phyloP scores from a whole-genome alignment of 2,797 vertebrate species.

The Enteromius trimaculatus region DNA sequence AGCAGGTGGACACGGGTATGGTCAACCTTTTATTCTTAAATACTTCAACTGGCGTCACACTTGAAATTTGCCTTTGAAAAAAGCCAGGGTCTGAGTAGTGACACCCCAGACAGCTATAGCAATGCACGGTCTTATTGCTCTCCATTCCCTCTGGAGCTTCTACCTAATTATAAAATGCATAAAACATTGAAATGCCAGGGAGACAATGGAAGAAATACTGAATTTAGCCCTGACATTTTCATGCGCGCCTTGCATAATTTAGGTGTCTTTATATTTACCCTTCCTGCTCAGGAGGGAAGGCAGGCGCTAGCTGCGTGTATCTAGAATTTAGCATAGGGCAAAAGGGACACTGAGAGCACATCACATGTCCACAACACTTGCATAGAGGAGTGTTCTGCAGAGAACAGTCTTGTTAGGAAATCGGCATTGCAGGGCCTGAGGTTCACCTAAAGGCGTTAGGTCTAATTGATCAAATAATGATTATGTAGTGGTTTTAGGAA shows the following conservation, averaged over 20 bases:
- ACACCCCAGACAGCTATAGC: slow-evolving; percentile 55
- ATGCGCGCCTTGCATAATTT: slow-evolving; percentile 77
- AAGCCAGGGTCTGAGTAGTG: slow-evolving; percentile 62
- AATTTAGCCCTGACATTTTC: slow-evolving; percentile 81
- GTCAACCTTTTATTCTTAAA: slow-evolving; percentile 42
- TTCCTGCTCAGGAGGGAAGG: slow-evolving; percentile 45
- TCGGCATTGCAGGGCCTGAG: slow-evolving; percentile 22
- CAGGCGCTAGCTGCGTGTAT: not conserved
- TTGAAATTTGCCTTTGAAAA: slow-evolving; percentile 72
- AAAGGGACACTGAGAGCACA: slow-evolving; percentile 36
- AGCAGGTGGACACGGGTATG: slow-evolving; percentile 29
- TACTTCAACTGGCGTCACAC: slow-evolving; percentile 34
- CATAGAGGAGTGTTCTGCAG: not conserved
- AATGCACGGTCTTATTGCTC: slow-evolving; percentile 54
- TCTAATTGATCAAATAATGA: slow-evolving; percentile 60
- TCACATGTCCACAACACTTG: slow-evolving; percentile 19
- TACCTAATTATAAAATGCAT: slow-evolving; percentile 81
- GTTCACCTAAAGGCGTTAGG: slow-evolving; percentile 40
- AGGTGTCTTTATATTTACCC: slow-evolving; percentile 74
- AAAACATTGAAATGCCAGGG: slow-evolving; percentile 76
- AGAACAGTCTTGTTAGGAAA: slow-evolving; percentile 55
- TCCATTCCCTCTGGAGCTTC: slow-evolving; percentile 65
- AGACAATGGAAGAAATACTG: slow-evolving; percentile 75
- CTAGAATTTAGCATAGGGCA: slow-evolving; percentile 50
- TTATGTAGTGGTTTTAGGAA: slow-evolving; percentile 47